phyloP scores from a whole-genome alignment of 2,888 invertebrate species.

The Melitaea athalia region DNA sequence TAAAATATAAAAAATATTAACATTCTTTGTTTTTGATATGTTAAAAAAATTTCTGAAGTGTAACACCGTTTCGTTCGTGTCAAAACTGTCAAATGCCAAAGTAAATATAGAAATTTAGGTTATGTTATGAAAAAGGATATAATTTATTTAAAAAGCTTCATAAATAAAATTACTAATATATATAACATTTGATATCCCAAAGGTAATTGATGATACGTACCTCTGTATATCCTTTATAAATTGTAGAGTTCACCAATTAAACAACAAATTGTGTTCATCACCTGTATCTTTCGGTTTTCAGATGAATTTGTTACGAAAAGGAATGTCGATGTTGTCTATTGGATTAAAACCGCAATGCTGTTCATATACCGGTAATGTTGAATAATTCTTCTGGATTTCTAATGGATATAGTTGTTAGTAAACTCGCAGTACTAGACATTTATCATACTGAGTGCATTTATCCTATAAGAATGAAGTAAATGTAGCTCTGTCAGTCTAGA shows the following conservation, averaged over 20 bases:
- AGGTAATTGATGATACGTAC: conserved; percentile 11
- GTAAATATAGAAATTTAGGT: conserved; percentile 28
- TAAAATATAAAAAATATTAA: too few species aligned
- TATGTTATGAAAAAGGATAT: conserved; percentile 35
- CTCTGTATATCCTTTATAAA: not conserved
- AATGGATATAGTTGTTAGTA: too few species aligned
- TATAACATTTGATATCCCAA: conserved; percentile 6
- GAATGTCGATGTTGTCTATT: conserved; percentile 62
- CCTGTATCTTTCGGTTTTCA: conserved; percentile 50
- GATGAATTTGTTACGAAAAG: conserved; percentile 73
- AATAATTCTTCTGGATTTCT: too few species aligned
- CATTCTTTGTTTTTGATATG: too few species aligned
- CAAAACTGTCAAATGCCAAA: conserved; percentile 26
- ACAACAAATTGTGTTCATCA: conserved; percentile 14
- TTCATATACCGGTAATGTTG: conserved; percentile 64
- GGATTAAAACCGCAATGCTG: conserved; percentile 62
- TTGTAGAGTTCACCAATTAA: not conserved
- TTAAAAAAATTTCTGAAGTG: too few species aligned
- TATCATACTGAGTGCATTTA: too few species aligned
- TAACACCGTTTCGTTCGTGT: conserved; percentile 9
- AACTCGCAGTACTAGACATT: too few species aligned
- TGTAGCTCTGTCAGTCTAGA: too few species aligned
- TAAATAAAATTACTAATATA: conserved; percentile 1
- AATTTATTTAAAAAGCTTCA: conserved; percentile 15
- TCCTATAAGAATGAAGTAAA: too few species aligned